A percentile compares a stretch with the other conserved stretches of the same genome.
phyloP scores from a whole-genome alignment of 2,888 invertebrate genomes.

The Sinopyrophorus schimmeli region DNA sequence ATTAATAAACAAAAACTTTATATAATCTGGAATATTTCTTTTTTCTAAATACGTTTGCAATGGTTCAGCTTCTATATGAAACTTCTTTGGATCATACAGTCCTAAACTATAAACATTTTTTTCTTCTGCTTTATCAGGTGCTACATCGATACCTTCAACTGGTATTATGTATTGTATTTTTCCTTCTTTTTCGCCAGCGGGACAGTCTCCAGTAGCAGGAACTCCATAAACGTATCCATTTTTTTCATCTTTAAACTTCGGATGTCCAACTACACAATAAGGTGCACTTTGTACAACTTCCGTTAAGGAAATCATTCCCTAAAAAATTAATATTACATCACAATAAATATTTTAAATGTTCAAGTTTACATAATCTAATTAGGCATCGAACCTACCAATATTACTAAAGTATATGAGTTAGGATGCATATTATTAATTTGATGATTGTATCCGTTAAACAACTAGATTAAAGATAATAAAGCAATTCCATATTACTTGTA shows the following conservation, averaged over 20 bases:
- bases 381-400: no score
- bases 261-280: constrained; percentile 6
- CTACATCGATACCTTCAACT: background rate
- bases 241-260: constrained; percentile 2
- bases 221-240: constrained; percentile 12
- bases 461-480: no score
- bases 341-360: no score
- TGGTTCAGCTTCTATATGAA: background rate
- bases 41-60: constrained; percentile 3
- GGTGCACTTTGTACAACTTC: background rate
- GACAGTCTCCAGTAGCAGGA: constrained; percentile 2
- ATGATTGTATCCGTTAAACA: no score
- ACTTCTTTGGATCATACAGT: background rate
- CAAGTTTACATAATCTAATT: no score
- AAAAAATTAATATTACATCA: no score
- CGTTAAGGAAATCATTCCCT: no score
- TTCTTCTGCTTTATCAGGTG: background rate
- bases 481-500: no score
- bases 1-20: constrained; percentile 5
- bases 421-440: no score
- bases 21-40: constrained; percentile 7
- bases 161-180: constrained; percentile 10
- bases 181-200: background rate
- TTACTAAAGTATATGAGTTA: no score
- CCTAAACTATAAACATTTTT: constrained; percentile 10